Conservation (phyloP, 2,797 vertebrate species). For the Anguilla megastoma region DNA sequence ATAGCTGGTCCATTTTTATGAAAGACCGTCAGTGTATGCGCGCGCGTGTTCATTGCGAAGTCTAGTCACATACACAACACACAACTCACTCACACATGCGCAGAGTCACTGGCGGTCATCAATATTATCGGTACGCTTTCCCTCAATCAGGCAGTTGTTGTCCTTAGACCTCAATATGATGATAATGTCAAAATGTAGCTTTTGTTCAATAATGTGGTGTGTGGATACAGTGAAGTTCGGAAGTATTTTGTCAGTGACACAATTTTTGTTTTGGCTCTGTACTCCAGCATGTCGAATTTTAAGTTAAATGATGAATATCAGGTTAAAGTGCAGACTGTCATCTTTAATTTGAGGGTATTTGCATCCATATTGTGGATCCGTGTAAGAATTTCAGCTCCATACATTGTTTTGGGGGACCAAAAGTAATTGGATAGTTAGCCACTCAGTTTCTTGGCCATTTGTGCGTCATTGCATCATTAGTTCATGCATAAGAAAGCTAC, state of each 20-base stretch:
- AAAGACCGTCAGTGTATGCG: slow-evolving; percentile 61
- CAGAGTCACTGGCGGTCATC: slow-evolving; percentile 27
- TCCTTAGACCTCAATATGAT: not conserved
- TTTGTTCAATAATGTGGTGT: not conserved
- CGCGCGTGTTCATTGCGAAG: slow-evolving; percentile 64
- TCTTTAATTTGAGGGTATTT: no score
- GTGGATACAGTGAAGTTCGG: not conserved
- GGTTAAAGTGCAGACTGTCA: no score
- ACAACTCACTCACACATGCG: slow-evolving; percentile 35
- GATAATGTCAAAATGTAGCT: not conserved
- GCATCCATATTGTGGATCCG: not conserved
- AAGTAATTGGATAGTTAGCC: no score
- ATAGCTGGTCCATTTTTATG: slow-evolving; percentile 51
- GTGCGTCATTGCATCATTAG: no score
- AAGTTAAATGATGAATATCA: no score
- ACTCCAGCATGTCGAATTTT: no score
- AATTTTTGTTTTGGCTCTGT: no score
- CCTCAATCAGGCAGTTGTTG: not conserved
- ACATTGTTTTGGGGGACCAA: no score
- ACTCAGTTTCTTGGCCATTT: no score
- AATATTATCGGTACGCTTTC: not conserved
- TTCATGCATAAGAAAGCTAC: no score
- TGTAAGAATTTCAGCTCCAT: no score
- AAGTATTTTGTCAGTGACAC: no score
- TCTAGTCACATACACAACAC: slow-evolving; percentile 62